Evolutionary conservation across 2,888 invertebrate genomes (phyloP).

Genomic region (Agrilus cyanescens): DNA sequence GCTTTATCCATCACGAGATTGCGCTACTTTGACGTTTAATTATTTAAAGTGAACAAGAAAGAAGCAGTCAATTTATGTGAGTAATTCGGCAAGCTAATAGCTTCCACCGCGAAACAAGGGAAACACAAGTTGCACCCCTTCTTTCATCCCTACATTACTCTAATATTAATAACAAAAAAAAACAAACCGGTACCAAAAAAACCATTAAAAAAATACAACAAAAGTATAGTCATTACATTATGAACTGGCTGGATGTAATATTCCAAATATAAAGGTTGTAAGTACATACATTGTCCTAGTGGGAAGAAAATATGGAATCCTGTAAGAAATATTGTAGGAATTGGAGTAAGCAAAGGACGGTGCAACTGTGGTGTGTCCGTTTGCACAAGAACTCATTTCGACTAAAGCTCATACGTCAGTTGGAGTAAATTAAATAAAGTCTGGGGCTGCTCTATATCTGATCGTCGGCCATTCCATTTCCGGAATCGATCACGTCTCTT

Average conservation of each 20-base stretch:
- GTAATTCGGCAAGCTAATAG: slow-evolving; percentile 23
- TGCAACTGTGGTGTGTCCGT: slow-evolving; percentile 13
- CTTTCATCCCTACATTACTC: too few species aligned
- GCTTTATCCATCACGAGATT: slow-evolving; percentile 32
- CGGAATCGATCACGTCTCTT: slow-evolving; percentile 29
- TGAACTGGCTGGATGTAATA: too few species aligned
- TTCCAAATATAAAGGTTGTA: too few species aligned
- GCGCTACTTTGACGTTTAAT: slow-evolving; percentile 34
- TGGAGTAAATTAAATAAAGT: slow-evolving; percentile 34
- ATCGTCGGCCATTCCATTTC: slow-evolving; percentile 31
- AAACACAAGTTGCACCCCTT: too few species aligned
- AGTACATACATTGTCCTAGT: too few species aligned
- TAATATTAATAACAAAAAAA: too few species aligned
- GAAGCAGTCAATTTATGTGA: slow-evolving; percentile 33
- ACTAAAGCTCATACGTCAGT: slow-evolving; percentile 32
- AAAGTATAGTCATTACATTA: too few species aligned
- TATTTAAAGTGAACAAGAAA: slow-evolving; percentile 34
- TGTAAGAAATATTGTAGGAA: too few species aligned
- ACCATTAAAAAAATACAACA: too few species aligned
- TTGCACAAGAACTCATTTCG: slow-evolving; percentile 26
- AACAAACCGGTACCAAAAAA: too few species aligned
- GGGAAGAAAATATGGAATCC: too few species aligned
- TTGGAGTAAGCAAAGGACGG: too few species aligned
- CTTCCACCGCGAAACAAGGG: slow-evolving; percentile 8
- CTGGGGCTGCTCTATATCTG: slow-evolving; percentile 26